Conservation (phyloP, 2,113 vertebrate species). For the Natator depressus region DNA sequence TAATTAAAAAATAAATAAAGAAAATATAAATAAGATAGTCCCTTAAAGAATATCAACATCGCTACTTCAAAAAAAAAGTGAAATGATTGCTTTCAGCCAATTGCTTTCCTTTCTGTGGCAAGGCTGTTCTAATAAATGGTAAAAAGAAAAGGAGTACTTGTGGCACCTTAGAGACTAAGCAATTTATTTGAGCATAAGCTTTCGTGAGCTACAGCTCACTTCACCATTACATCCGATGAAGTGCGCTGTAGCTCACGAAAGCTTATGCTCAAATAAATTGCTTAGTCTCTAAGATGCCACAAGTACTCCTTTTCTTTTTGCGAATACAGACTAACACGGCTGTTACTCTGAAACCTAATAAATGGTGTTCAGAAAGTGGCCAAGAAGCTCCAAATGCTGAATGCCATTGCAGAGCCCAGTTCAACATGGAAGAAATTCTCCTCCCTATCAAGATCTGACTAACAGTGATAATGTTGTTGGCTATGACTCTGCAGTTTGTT, state of each 20-base stretch:
- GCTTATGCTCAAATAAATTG: too few species aligned
- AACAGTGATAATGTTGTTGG: neutral
- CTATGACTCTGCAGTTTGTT: neutral
- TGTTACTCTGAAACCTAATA: too few species aligned
- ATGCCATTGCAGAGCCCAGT: neutral
- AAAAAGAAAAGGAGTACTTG: neutral
- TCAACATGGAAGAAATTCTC: slow-evolving; percentile 24
- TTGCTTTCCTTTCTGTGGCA: slow-evolving; percentile 51
- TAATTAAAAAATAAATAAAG: neutral
- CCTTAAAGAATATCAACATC: slow-evolving; percentile 37
- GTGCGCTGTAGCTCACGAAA: too few species aligned
- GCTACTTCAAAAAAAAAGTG: neutral
- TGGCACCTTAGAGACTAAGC: too few species aligned
- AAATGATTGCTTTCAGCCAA: slow-evolving; percentile 22
- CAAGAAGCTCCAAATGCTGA: slow-evolving; percentile 22
- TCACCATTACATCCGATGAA: too few species aligned
- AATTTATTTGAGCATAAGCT: too few species aligned
- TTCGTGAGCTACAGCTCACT: too few species aligned
- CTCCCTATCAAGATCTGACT: slow-evolving; percentile 23
- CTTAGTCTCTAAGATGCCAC: too few species aligned
- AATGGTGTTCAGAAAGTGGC: neutral
- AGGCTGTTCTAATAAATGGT: neutral
- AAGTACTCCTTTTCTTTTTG: too few species aligned
- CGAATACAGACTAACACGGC: too few species aligned
- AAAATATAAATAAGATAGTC: neutral